Conservation (phyloP, 2,797 vertebrate genomes). For the Scolopax rusticola region DNA sequence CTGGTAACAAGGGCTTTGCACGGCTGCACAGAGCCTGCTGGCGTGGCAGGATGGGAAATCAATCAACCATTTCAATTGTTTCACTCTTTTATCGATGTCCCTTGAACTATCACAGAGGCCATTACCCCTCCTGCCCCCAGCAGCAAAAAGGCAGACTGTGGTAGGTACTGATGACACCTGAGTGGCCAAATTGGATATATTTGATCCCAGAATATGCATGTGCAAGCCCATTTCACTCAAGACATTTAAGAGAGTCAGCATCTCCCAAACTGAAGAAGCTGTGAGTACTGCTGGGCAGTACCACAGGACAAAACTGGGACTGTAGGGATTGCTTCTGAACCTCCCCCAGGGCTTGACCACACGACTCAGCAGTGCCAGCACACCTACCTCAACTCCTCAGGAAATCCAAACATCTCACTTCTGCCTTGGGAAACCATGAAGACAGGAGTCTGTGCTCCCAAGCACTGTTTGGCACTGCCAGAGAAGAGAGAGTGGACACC, state of each 20-base stretch:
- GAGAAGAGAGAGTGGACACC: neutral
- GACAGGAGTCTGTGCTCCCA: neutral
- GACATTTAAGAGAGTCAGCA: neutral
- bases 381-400: neutral
- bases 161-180: neutral
- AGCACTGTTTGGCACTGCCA: neutral
- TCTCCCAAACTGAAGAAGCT: neutral
- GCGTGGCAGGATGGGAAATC: neutral
- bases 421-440: neutral
- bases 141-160: neutral
- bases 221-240: neutral
- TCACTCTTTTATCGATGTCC: neutral
- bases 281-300: neutral
- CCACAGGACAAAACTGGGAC: neutral
- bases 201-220: neutral
- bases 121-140: neutral
- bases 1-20: neutral
- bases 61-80: neutral
- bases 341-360: neutral
- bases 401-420: neutral
- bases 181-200: neutral
- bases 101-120: neutral
- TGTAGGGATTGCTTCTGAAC: neutral
- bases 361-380: neutral
- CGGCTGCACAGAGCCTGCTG: neutral